phyloP scores from a whole-genome alignment of 2,113 vertebrate genomes.

The Odontesthes bonariensis region DNA sequence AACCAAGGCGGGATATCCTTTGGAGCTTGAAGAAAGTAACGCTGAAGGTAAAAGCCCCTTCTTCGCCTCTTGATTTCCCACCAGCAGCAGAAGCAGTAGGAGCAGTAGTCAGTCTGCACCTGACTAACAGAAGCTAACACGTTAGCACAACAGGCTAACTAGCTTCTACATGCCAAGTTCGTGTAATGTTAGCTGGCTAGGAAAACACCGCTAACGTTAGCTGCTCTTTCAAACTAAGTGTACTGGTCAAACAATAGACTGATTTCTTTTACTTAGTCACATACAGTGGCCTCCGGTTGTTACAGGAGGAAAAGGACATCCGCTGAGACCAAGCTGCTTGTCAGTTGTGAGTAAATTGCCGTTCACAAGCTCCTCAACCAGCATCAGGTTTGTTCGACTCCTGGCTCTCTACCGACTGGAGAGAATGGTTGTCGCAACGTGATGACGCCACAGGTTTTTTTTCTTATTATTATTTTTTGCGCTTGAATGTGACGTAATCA shows the following conservation, averaged over 20 bases:
- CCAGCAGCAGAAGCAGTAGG: slow-evolving; percentile 52
- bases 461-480: slow-evolving; percentile 9
- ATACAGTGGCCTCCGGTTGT: slow-evolving; percentile 11
- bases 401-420: slow-evolving; percentile 69
- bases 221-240: slow-evolving; percentile 43
- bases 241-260: slow-evolving; percentile 28
- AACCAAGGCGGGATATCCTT: slow-evolving; percentile 40
- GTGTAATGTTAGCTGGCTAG: slow-evolving; percentile 59
- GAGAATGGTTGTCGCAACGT: slow-evolving; percentile 64
- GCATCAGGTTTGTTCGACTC: slow-evolving; percentile 62
- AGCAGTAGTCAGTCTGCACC: slow-evolving; percentile 51
- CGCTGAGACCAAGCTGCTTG: slow-evolving; percentile 31
- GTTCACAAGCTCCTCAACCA: slow-evolving; percentile 43
- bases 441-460: slow-evolving; percentile 59
- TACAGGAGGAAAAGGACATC: slow-evolving; percentile 29
- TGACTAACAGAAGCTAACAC: slow-evolving; percentile 58
- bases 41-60: slow-evolving; percentile 29
- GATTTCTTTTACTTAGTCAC: slow-evolving; percentile 8
- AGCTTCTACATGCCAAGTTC: slow-evolving; percentile 55
- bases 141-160: slow-evolving; percentile 70
- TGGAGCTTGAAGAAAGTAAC: slow-evolving; percentile 26
- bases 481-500: slow-evolving; percentile 54
- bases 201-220: slow-evolving; percentile 63
- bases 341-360: slow-evolving; percentile 24
- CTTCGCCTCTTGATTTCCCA: slow-evolving; percentile 53